Conservation (phyloP, 2,113 vertebrate genomes). For the Gymnorhina tibicen region DNA sequence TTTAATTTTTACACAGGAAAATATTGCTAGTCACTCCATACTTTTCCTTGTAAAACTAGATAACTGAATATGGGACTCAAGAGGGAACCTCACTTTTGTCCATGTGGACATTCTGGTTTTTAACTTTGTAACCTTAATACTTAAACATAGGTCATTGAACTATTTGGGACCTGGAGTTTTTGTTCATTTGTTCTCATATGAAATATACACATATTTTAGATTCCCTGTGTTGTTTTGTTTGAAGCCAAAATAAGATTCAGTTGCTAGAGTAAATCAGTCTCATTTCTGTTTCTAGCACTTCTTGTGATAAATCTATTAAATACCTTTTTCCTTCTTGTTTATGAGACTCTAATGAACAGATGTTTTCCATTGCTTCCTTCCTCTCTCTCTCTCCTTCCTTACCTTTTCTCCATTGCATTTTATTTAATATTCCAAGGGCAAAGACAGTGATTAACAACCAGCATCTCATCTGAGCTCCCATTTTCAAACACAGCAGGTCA, state of each 20-base stretch:
- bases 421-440: neutral
- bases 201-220: neutral
- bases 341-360: neutral
- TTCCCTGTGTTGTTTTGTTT: neutral
- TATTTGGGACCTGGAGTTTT: neutral
- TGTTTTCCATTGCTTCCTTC: neutral
- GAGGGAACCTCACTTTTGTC: neutral
- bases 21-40: neutral
- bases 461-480: neutral
- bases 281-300: neutral
- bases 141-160: neutral
- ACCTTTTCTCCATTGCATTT: neutral
- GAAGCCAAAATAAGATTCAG: neutral
- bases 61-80: neutral
- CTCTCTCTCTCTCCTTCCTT: neutral
- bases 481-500: conserved; percentile 18
- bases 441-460: neutral
- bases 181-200: neutral
- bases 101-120: neutral
- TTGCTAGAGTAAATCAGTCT: neutral
- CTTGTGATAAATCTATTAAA: neutral
- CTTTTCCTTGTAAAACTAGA: neutral
- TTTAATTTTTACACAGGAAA: neutral
- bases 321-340: neutral
- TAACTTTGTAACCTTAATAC: neutral